These are phyloP conservation scores for Morpho helenor DNA, from an alignment of 2,888 invertebrate species.

Conservation along the genomic window DNA sequence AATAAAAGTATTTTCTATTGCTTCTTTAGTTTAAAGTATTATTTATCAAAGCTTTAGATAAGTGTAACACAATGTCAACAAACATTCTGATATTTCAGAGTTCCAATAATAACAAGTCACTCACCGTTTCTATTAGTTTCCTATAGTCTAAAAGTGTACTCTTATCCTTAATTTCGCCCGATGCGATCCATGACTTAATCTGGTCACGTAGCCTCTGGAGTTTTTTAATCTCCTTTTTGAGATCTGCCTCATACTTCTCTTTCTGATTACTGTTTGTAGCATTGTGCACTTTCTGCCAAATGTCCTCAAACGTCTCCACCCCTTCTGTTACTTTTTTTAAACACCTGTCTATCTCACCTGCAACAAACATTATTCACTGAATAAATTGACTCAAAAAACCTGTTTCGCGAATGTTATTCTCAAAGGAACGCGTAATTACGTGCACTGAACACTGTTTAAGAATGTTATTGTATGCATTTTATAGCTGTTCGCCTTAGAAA, in stretches of 20 bases:
- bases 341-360: slow-evolving; percentile 99
- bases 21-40: too few species aligned
- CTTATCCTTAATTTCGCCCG: slow-evolving; percentile 99
- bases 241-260: slow-evolving; percentile 99
- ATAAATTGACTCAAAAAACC: slow-evolving; percentile 32
- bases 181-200: slow-evolving; percentile 99
- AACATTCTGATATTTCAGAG: too few species aligned
- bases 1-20: too few species aligned
- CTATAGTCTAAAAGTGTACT: slow-evolving; percentile 97
- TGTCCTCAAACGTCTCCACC: slow-evolving; percentile 99
- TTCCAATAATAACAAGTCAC: slow-evolving; percentile 34
- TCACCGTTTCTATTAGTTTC: slow-evolving; percentile 99
- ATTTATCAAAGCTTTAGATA: too few species aligned
- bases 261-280: slow-evolving; percentile 99
- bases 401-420: slow-evolving; percentile 30
- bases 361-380: slow-evolving; percentile 47
- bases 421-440: slow-evolving; percentile 24
- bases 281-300: slow-evolving; percentile 99
- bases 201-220: slow-evolving; percentile 99
- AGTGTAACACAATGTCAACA: too few species aligned
- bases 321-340: slow-evolving; percentile 99
- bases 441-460: slow-evolving; percentile 25
- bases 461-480: slow-evolving; percentile 20
- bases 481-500: slow-evolving; percentile 24
- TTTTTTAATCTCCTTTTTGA: slow-evolving; percentile 99